Evolutionary conservation across 2,113 vertebrate genomes (phyloP).

Genomic region (Cyrtonyx montezumae): DNA sequence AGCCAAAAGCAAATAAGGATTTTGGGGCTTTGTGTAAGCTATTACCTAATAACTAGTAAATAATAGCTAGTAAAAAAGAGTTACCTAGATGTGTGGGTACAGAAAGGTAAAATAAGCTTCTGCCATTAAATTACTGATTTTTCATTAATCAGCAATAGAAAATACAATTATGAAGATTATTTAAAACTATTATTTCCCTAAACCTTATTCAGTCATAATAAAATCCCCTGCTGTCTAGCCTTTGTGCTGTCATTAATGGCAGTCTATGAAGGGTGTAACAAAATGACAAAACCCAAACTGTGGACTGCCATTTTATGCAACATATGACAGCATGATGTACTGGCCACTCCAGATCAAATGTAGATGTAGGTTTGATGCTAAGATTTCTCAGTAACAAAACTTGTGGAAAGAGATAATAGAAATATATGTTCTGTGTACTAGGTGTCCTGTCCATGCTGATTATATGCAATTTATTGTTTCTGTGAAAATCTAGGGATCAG

Average conservation of each 20-base stretch:
- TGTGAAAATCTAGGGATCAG: not conserved
- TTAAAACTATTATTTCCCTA: not conserved
- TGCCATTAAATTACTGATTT: not conserved
- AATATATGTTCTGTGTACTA: not conserved
- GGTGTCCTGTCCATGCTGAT: not conserved
- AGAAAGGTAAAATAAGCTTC: not conserved
- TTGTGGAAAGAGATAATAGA: not conserved
- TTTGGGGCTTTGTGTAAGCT: not conserved
- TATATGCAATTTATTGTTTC: not conserved
- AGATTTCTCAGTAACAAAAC: not conserved
- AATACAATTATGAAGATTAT: not conserved
- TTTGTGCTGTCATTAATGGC: not conserved
- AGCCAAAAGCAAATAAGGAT: not conserved
- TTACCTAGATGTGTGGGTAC: not conserved
- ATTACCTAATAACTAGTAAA: not conserved
- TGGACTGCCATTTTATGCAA: not conserved
- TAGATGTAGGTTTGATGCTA: not conserved
- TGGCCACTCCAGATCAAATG: accelerated
- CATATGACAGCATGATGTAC: not conserved
- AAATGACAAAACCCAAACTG: not conserved
- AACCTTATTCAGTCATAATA: not conserved
- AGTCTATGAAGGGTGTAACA: not conserved
- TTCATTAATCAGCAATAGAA: not conserved
- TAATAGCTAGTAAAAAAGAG: not conserved
- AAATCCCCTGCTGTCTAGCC: not conserved